Base-by-base conservation (phyloP, 2,113 vertebrate genomes). In the Meleagris gallopavo region DNA sequence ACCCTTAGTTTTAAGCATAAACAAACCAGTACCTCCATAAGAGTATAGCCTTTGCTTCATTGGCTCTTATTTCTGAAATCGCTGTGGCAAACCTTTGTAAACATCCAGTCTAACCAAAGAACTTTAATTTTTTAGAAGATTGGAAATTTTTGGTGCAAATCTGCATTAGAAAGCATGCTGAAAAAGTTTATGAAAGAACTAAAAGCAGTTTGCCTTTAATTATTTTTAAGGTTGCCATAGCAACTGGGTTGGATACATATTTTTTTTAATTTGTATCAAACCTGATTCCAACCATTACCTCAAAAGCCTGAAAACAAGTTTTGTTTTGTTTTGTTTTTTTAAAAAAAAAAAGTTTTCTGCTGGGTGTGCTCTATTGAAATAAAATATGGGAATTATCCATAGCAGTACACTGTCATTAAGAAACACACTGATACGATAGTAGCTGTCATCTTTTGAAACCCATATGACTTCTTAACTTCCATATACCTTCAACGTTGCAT, bases 231-330 rank as follows among this genome's bases (percentile, higher is more conserved):
- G 50, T 60, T 94, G 61, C 80, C 41, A 82, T 21, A 87, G 72
- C 55, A 95, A 93, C 48, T 17, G 73, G 7, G 17, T 55, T 54
- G 66, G 71, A 46, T 87, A 65, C 41, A 43, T 43, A 16, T 17
- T 43, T 15, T 43, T 88, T 90, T 74, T 81, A 20, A 83, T 71
- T 58, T 65, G 24, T 66, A 93, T 69, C 58, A 89, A 74, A 72
- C 57, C 30, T 55, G 25, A 93, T 76, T 88, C 55, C 82, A 89
- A 45, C 11, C 71, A 64, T 82, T 32, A 85, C 80, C 94, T 90
- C 61, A 92, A 77, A 95, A 86, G 54, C 61, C 66, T 58, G 12
- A 67, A 87, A 75, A 52, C 9, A 64, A 72, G 22, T 70, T 43
- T 43, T 41, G 40, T 12, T 40, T 12, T 11, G 11, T 13, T 40